These are phyloP conservation scores for Ciconia maguari DNA, from an alignment of 2,113 vertebrate species.

Conservation along the genomic window DNA sequence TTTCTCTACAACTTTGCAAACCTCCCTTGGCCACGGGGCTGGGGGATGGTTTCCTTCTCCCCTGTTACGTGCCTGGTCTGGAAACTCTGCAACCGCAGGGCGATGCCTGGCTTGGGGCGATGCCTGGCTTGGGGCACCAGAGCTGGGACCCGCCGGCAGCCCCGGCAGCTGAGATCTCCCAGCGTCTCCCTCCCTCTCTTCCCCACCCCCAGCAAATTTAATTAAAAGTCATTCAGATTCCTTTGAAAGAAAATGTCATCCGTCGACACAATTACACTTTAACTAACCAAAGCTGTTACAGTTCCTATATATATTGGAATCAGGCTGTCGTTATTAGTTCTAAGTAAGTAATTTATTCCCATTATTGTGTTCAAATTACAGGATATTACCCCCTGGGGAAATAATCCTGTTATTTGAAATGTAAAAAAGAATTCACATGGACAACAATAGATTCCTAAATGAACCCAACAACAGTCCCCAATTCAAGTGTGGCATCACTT, in stretches of 20 bases:
- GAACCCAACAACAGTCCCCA: slow-evolving; percentile 42
- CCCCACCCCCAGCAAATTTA: slow-evolving; percentile 61
- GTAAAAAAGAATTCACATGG: slow-evolving; percentile 65
- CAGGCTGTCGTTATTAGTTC: slow-evolving; percentile 68
- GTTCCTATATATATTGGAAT: slow-evolving; percentile 64
- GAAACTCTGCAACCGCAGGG: fast-evolving
- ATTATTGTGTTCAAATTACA: slow-evolving; percentile 73
- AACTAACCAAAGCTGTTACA: slow-evolving; percentile 69
- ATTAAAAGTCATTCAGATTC: slow-evolving; percentile 70
- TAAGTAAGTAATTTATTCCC: slow-evolving; percentile 74
- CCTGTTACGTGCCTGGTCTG: background rate
- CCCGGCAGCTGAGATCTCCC: background rate
- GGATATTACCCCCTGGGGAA: slow-evolving; percentile 69
- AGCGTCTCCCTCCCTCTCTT: background rate
- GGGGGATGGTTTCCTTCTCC: background rate
- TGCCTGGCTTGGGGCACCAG: background rate
- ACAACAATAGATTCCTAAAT: slow-evolving; percentile 62
- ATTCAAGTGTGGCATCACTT: background rate
- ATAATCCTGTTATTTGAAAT: slow-evolving; percentile 73
- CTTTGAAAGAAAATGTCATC: slow-evolving; percentile 73
- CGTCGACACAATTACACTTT: slow-evolving; percentile 64
- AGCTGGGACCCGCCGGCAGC: background rate
- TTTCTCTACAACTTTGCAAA: background rate
- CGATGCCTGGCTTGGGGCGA: background rate
- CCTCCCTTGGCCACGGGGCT: background rate